phyloP scores from a whole-genome alignment of 2,888 invertebrate species.

The Crematogaster levior region DNA sequence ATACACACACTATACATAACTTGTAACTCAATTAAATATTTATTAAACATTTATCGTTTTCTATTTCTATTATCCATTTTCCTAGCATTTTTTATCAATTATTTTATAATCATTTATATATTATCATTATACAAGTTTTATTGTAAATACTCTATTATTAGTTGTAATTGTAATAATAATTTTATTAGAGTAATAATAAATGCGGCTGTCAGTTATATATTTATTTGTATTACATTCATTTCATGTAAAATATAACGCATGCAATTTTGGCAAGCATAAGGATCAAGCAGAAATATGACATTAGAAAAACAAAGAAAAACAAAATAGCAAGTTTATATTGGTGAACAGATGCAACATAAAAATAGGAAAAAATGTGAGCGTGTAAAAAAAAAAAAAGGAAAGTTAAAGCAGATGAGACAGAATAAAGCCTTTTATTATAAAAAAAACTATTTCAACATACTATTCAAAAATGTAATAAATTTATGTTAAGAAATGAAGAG shows the following conservation, averaged over 20 bases:
- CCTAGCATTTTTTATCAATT: not conserved
- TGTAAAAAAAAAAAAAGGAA: constrained; percentile 65
- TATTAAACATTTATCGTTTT: not conserved
- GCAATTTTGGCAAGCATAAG: constrained; percentile 13
- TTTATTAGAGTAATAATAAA: constrained; percentile 17
- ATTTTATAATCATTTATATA: not conserved
- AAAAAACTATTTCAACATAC: constrained; percentile 69
- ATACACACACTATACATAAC: too few species aligned
- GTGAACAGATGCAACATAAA: constrained; percentile 36
- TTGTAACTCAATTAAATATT: not conserved
- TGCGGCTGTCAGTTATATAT: not conserved
- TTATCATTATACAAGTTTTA: not conserved
- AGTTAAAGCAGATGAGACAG: constrained; percentile 68
- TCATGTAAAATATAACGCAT: not conserved
- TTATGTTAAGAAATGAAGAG: constrained; percentile 52
- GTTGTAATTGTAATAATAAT: not conserved
- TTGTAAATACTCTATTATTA: not conserved
- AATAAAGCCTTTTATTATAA: constrained; percentile 70
- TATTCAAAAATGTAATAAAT: constrained; percentile 64
- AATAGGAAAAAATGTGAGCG: constrained; percentile 61
- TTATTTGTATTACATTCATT: constrained; percentile 40
- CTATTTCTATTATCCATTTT: not conserved
- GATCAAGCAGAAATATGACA: not conserved
- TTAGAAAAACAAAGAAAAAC: not conserved
- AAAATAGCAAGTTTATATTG: constrained; percentile 46